These are phyloP conservation scores for Ceyx cyanopectus DNA, from an alignment of 2,113 vertebrate species.

Conservation along the genomic window DNA sequence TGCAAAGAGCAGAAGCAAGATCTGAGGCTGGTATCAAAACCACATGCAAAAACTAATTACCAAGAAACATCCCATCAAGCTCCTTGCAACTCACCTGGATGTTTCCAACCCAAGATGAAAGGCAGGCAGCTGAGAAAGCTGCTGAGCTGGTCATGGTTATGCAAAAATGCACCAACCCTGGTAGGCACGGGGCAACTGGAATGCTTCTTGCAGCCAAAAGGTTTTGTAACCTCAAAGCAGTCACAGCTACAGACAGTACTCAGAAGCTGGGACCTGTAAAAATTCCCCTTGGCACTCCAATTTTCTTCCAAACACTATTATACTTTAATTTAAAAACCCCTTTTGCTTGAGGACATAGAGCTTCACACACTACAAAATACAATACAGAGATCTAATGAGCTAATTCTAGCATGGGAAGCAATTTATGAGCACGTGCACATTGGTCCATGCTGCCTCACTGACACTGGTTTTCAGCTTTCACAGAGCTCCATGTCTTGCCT, in stretches of 20 bases:
- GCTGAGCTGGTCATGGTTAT: constrained; percentile 2
- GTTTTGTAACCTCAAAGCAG: constrained; percentile 9
- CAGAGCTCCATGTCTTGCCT: not conserved
- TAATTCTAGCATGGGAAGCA: not conserved
- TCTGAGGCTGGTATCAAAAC: constrained; percentile 20
- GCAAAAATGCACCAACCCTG: not conserved
- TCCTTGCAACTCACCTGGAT: not conserved
- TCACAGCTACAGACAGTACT: not conserved
- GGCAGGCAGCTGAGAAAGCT: not conserved
- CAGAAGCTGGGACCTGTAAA: not conserved
- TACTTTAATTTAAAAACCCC: not conserved
- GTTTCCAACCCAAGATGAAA: constrained; percentile 26
- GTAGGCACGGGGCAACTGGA: not conserved
- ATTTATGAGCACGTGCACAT: not conserved
- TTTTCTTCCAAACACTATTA: not conserved
- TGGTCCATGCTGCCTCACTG: not conserved
- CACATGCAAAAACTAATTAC: constrained; percentile 15
- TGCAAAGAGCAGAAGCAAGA: constrained; percentile 7
- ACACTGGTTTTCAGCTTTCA: not conserved
- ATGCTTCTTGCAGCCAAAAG: not conserved
- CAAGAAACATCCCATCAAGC: constrained; percentile 7
- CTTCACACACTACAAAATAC: not conserved
- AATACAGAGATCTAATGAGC: not conserved
- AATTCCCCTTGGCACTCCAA: not conserved
- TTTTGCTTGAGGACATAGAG: not conserved